Evolutionary conservation across 2,113 vertebrate genomes (phyloP).

Genomic region (Raja brachyura): DNA sequence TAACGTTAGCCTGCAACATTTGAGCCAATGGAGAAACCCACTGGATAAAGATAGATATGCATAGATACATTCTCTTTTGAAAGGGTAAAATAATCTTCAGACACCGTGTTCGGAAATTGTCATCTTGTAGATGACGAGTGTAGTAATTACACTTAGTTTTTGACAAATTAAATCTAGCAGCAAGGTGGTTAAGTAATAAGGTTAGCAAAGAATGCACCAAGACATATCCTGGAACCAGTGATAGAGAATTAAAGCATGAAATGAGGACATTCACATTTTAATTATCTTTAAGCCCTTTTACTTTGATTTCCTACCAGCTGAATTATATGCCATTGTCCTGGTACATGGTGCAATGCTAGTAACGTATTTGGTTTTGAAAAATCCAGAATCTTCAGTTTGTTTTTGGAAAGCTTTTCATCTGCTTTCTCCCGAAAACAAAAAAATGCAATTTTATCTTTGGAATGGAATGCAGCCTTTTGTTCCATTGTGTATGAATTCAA

Average conservation of each 20-base stretch:
- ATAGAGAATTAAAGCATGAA: neutral
- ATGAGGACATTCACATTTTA: neutral
- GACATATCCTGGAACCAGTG: neutral
- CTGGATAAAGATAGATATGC: neutral
- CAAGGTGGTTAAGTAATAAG: neutral
- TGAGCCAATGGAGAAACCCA: neutral
- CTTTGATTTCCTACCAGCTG: neutral
- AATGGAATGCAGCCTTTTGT: neutral
- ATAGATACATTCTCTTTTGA: neutral
- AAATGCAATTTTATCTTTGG: neutral
- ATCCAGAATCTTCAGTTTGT: slow-evolving; percentile 7
- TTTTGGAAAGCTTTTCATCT: neutral
- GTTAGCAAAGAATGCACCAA: neutral
- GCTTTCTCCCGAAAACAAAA: neutral
- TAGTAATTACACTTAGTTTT: slow-evolving; percentile 20
- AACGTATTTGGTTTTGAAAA: neutral
- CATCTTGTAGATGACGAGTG: neutral
- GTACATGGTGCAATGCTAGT: neutral
- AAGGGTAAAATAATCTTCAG: neutral
- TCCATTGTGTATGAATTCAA: neutral
- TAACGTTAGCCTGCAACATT: neutral
- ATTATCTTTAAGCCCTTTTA: neutral
- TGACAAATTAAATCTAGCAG: neutral
- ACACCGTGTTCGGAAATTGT: neutral
- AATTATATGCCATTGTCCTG: neutral